Base-by-base conservation (phyloP, 2,797 vertebrate species). In the Telmatherina bonti region DNA sequence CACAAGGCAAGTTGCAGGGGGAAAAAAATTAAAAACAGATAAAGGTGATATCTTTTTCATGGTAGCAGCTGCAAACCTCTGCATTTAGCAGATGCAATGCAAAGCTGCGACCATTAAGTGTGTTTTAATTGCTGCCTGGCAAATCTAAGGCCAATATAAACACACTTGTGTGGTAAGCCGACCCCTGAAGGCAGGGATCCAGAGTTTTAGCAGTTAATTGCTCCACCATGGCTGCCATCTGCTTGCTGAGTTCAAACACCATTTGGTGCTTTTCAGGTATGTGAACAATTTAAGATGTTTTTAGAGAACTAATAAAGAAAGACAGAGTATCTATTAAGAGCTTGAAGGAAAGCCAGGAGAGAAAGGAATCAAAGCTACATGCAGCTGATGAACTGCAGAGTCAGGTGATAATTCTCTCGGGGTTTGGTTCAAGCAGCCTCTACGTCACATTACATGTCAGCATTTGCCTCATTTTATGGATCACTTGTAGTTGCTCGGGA, bases 201-300 rank as follows among this genome's bases (percentile, higher is more conserved):
- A 16, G 63, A 18, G 29, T 47, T 47, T 61, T 13, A 53, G 45
- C 38, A n/a, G 41, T 24, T 70, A 62, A 70, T 62, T 54, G 60
- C 27, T 61, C 26, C 27, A 56, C 27, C 55, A 22, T 52, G 29
- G 41, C 30, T 24, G 35, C 52, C 66, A 62, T 49, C 27, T 66
- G 53, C 33, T 31, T 2, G n/a, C 70, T 52, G 8, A 29, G 26
- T 36, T 36, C 12, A n/a, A 29, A 31, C 41, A 45, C 41, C 63
- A 55, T 58, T 54, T 55, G 36, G 26, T 63, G 36, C 27, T 61
- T 33, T 6, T n/a, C 9, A 13, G 38, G 38, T 45, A 30, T 52
- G 58, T 15, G 5, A 52, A 30, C 22, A 26, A 41, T 30, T 27
- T 16, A 47, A 11, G 26, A 12, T 30, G 59, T 51, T 57, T 36